Percentiles rank a stretch among this genome's conserved stretches.
Evolutionary conservation across 1,140 invertebrate species (phyloP).

Genomic region (Cheumatopsyche charites): DNA sequence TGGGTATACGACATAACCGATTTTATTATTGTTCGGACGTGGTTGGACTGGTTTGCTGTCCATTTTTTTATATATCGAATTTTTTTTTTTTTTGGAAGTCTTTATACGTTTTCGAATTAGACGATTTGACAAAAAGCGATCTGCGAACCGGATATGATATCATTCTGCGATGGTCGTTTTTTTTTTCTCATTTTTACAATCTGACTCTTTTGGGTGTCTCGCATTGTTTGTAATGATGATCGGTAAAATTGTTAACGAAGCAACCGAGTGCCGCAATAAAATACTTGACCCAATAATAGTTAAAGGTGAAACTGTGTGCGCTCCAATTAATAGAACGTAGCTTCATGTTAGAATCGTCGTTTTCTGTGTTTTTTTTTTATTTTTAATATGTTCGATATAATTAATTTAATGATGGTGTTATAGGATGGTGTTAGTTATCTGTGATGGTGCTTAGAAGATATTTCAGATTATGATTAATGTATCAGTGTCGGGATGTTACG

Average conservation of each 20-base stretch:
- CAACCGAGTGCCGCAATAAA: slow-evolving; percentile 3
- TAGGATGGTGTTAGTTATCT: too few species aligned
- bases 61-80: neutral
- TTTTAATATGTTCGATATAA: neutral
- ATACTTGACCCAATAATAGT: slow-evolving; percentile 24
- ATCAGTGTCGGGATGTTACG: neutral
- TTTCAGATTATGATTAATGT: too few species aligned
- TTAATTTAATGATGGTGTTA: too few species aligned
- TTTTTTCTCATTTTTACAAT: neutral
- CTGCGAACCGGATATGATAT: slow-evolving; percentile 8
- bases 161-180: neutral
- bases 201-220: neutral
- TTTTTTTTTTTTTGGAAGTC: too few species aligned
- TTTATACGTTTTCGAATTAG: too few species aligned
- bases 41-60: slow-evolving; percentile 13
- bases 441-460: too few species aligned
- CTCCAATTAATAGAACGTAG: slow-evolving; percentile 22
- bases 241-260: slow-evolving; percentile 21
- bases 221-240: neutral
- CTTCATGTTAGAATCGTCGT: neutral
- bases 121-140: neutral
- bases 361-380: neutral
- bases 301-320: slow-evolving; percentile 16
- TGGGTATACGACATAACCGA: slow-evolving; percentile 7
- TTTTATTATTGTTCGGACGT: slow-evolving; percentile 4